phyloP scores from a whole-genome alignment of 2,113 vertebrate species.

The Psettodes erumei region DNA sequence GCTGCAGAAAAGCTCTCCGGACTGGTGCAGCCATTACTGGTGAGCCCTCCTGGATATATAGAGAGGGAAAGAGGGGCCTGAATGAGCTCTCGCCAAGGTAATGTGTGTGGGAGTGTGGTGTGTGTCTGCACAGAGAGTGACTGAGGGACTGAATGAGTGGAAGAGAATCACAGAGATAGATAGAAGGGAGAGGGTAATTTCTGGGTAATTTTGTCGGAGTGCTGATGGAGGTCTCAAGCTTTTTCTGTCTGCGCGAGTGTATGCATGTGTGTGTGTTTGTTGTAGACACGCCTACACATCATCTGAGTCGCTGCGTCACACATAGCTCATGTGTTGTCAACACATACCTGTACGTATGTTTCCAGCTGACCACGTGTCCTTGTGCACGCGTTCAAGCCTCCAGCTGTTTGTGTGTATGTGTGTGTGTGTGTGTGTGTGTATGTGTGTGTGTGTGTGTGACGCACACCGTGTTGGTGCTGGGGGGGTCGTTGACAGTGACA shows the following conservation, averaged over 20 bases:
- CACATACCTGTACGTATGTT: not conserved
- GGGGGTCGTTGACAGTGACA: slow-evolving; percentile 65
- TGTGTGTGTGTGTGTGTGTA: not conserved
- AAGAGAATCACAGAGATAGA: slow-evolving; percentile 33
- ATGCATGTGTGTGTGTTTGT: slow-evolving; percentile 15
- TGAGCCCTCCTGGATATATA: slow-evolving; percentile 46
- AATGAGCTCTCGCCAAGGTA: slow-evolving; percentile 50
- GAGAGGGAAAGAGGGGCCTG: slow-evolving; percentile 49
- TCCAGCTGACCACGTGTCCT: slow-evolving; percentile 7
- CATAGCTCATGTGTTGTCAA: not conserved
- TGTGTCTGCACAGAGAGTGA: slow-evolving; percentile 14
- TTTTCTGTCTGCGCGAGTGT: slow-evolving; percentile 9
- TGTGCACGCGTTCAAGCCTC: too few relatives aligned
- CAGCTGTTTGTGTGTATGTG: not conserved
- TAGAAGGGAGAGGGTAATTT: slow-evolving; percentile 32
- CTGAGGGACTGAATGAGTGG: slow-evolving; percentile 33
- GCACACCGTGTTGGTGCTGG: slow-evolving; percentile 24
- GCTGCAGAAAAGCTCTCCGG: slow-evolving; percentile 47
- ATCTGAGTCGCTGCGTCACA: not conserved
- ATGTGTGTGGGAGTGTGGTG: slow-evolving; percentile 44
- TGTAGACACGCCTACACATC: too few relatives aligned
- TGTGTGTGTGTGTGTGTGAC: slow-evolving; percentile 7
- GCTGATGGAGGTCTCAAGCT: slow-evolving; percentile 14
- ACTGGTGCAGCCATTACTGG: slow-evolving; percentile 53
- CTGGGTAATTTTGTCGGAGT: slow-evolving; percentile 31